phyloP scores from a whole-genome alignment of 2,797 vertebrate genomes.

The Sebastes elongatus region DNA sequence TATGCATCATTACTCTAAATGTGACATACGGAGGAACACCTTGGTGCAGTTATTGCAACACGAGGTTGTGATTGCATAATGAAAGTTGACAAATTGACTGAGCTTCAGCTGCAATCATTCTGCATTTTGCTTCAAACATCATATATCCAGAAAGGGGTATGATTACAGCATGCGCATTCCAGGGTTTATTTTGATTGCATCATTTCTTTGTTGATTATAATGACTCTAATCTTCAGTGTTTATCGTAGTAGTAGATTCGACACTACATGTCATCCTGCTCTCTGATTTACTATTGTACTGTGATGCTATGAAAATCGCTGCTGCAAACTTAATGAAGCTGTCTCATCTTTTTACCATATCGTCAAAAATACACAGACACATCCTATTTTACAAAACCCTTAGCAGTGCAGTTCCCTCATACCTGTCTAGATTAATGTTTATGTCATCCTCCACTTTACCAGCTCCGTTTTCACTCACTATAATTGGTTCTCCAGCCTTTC shows the following conservation, averaged over 20 bases:
- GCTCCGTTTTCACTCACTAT: slow-evolving; percentile 2
- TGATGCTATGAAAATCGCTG: background rate
- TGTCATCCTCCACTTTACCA: slow-evolving; percentile 7
- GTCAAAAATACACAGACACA: background rate
- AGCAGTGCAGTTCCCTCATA: background rate
- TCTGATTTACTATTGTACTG: background rate
- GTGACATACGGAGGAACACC: background rate
- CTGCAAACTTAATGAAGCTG: background rate
- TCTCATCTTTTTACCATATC: background rate
- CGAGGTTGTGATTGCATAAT: background rate
- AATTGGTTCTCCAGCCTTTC: slow-evolving; percentile 32
- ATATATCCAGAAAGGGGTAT: background rate
- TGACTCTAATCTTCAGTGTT: background rate
- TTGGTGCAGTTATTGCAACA: background rate
- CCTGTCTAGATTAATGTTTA: slow-evolving; percentile 18
- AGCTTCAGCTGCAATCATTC: background rate
- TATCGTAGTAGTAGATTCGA: background rate
- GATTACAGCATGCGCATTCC: background rate
- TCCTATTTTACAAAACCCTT: background rate
- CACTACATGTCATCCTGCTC: background rate
- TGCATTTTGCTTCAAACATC: background rate
- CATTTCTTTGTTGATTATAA: background rate
- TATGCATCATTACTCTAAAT: background rate
- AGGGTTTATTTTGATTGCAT: background rate
- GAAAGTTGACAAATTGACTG: background rate